Base-by-base conservation (phyloP, 1,140 invertebrate species). In the Gonatopus flavifemur region DNA sequence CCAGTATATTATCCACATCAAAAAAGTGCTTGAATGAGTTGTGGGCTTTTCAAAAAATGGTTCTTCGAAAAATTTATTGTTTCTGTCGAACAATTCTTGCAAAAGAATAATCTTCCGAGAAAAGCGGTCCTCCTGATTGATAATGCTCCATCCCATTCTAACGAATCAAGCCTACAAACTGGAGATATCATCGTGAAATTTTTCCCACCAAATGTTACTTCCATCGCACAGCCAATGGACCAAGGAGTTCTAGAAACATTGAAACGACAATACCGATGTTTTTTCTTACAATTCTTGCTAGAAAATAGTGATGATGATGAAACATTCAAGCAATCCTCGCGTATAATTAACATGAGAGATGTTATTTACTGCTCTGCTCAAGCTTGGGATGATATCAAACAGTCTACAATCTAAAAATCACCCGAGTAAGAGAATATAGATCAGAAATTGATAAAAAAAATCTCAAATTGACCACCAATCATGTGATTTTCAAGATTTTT, bases 141-240 rank as follows among this genome's bases (percentile, higher is more conserved):
- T 61, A 75, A 76, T 55, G 64, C 69, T 52, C 63, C 66, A 45
- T 57, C 57, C 39, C 64, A 67, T 44, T 60, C 62, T 51, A 42
- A 46, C 35, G 52, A 51, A 25, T 45, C 42, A 28, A 40, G 43
- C 44, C 49, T 57, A n/a, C 45, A 68, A 50, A 56, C 52, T 30
- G 56, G 59, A 46, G 50, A 67, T 52, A 64, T 76, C 19, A 69
- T 59, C 35, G 44, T 71, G 0, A 59, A 61, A 30, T 77, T 70
- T 66, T 59, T 79, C 25, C 72, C 75, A 42, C 55, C 69, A 16
- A 79, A 79, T 50, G 66, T 70, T 1, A 78, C 75, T n/a, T 62
- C 66, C 9, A 58, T 70, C 43, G 45, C 72, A 24, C 75, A 80
- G 57, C 71, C 71, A 33, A 72, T 80, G 70, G 74, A 78, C 64